Percentiles rank a stretch among this genome's conserved stretches.
Evolutionary conservation across 2,888 invertebrate genomes (phyloP).

Genomic region (Agapostemon virescens): DNA sequence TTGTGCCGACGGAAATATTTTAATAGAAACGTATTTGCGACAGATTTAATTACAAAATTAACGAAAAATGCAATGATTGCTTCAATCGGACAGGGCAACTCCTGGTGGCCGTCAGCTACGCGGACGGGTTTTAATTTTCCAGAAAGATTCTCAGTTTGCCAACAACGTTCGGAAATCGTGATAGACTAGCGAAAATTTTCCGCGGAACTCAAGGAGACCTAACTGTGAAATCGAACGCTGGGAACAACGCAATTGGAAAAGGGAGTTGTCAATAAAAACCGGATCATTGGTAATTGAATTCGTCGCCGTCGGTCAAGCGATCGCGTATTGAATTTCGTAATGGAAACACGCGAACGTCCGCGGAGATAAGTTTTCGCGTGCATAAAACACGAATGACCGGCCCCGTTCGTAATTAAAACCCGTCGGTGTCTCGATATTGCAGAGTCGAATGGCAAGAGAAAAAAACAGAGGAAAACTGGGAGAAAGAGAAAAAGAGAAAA

Average conservation of each 20-base stretch:
- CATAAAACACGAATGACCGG: constrained; percentile 14
- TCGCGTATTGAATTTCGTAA: constrained; percentile 29
- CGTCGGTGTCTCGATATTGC: constrained; percentile 1
- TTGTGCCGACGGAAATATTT: no score
- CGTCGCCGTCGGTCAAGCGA: constrained; percentile 24
- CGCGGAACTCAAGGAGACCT: not conserved
- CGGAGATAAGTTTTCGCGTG: not conserved
- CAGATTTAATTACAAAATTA: no score
- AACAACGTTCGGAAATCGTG: not conserved
- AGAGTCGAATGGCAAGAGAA: not conserved
- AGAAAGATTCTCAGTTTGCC: no score
- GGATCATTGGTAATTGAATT: constrained; percentile 48
- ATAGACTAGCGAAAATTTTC: not conserved
- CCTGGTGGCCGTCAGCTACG: no score
- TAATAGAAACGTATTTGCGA: no score
- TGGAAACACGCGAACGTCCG: not conserved
- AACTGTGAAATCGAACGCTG: constrained; percentile 10
- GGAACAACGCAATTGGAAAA: constrained; percentile 3
- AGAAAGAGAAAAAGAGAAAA: not conserved
- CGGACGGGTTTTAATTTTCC: no score
- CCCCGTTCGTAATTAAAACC: constrained; percentile 24
- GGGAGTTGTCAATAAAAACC: constrained; percentile 24
- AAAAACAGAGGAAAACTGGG: not conserved
- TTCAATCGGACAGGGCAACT: no score
- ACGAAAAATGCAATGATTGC: no score